A percentile compares a stretch with the other conserved stretches of the same genome.
These are phyloP conservation scores for Clusia tigrina DNA, from an alignment of 2,888 invertebrate genomes.

Conservation along the genomic window DNA sequence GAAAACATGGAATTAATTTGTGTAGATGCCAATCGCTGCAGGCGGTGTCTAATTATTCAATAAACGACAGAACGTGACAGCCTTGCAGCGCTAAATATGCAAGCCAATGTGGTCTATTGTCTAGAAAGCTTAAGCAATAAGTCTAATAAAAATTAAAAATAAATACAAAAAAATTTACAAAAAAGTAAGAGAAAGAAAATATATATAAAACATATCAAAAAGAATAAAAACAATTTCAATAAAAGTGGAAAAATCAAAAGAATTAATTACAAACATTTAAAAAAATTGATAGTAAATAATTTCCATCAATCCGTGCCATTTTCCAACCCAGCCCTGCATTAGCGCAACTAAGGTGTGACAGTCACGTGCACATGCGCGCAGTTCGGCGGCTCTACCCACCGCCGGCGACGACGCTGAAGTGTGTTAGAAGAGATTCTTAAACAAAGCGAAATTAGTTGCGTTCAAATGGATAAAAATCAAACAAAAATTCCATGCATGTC, in stretches of 20 bases:
- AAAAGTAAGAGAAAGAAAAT: too few relatives aligned
- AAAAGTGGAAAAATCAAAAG: neutral
- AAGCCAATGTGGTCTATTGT: neutral
- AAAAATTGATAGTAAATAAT: too few relatives aligned
- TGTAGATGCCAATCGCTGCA: conserved; percentile 44
- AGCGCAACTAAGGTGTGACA: conserved; percentile 28
- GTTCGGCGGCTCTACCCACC: neutral
- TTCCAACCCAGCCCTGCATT: neutral
- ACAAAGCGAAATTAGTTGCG: neutral
- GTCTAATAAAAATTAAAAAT: conserved; percentile 25
- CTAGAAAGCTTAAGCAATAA: neutral
- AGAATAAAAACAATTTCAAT: neutral
- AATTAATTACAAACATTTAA: conserved; percentile 10
- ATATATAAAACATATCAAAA: neutral
- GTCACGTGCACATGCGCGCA: conserved; percentile 25
- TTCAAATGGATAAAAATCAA: neutral
- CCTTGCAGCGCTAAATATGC: conserved; percentile 34
- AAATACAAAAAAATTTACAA: conserved; percentile 8
- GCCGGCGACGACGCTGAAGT: neutral
- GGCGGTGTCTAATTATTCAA: conserved; percentile 31
- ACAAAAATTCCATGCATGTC: conserved; percentile 11
- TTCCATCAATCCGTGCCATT: neutral
- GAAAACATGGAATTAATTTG: conserved; percentile 38
- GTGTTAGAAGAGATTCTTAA: neutral
- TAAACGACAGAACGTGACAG: conserved; percentile 44